Conservation (phyloP, 2,113 vertebrate species). For the Oreotrochilus melanogaster region DNA sequence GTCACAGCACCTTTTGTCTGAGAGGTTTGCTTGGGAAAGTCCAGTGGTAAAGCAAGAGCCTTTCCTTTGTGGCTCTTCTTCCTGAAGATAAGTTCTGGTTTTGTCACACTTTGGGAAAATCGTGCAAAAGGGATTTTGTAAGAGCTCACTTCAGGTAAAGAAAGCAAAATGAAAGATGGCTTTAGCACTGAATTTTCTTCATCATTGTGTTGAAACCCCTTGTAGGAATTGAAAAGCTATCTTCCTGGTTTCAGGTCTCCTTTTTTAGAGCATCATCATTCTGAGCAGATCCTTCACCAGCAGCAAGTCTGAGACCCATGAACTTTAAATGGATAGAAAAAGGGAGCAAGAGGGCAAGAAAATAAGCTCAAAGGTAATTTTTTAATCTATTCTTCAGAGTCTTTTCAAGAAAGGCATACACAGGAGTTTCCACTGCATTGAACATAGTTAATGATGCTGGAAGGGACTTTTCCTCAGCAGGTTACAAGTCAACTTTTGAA, state of each 20-base stretch:
- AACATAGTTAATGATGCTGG: neutral
- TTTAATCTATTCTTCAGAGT: neutral
- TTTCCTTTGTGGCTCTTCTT: neutral
- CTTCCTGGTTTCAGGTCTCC: neutral
- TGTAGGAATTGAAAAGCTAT: neutral
- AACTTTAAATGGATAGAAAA: neutral
- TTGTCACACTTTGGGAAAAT: neutral
- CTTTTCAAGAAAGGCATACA: neutral
- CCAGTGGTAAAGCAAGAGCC: neutral
- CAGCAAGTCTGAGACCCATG: neutral
- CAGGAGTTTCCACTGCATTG: neutral
- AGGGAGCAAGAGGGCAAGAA: neutral
- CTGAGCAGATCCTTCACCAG: neutral
- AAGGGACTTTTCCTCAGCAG: conserved; percentile 21
- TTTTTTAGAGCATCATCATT: neutral
- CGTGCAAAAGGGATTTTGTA: neutral
- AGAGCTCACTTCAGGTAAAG: neutral
- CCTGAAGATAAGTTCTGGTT: neutral
- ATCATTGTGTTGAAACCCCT: neutral
- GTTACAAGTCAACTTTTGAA: neutral
- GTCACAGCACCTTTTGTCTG: neutral
- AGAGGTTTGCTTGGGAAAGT: neutral
- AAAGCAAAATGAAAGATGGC: neutral
- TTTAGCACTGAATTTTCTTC: neutral
- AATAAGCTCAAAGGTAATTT: neutral